A percentile compares a stretch with the other conserved stretches of the same genome.
Evolutionary conservation across 2,113 vertebrate genomes (phyloP).

Genomic region (Vulpes vulpes): DNA sequence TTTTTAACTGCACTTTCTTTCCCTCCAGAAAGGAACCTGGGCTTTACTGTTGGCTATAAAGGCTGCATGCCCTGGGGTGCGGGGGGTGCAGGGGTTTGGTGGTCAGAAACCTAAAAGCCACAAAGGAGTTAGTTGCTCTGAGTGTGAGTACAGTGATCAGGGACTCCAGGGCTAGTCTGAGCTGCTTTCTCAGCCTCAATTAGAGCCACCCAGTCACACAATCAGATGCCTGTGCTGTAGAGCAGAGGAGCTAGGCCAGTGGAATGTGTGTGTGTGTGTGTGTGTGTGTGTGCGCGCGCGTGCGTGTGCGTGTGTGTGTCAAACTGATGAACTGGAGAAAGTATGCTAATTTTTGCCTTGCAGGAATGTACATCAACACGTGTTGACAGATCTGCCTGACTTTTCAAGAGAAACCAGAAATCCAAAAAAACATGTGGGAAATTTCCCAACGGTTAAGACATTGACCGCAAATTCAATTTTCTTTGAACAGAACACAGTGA

Average conservation of each 20-base stretch:
- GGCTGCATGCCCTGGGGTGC: fast-evolving
- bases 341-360: not conserved
- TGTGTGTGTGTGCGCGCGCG: not conserved
- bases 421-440: not conserved
- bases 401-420: constrained; percentile 64
- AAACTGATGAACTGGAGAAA: not conserved
- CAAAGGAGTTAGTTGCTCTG: too few species aligned
- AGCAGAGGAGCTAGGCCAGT: not conserved
- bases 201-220: not conserved
- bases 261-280: not conserved
- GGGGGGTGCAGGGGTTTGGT: too few species aligned
- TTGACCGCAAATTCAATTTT: not conserved
- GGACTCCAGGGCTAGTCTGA: not conserved
- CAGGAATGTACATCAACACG: not conserved
- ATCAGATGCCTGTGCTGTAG: not conserved
- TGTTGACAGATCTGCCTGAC: constrained; percentile 12
- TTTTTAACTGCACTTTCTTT: not conserved
- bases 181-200: not conserved
- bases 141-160: fast-evolving
- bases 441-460: not conserved
- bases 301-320: not conserved
- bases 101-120: not conserved
- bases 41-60: not conserved
- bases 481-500: not conserved
- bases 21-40: not conserved